These are phyloP conservation scores for Planiliza haematocheilus DNA, from an alignment of 2,113 vertebrate species.

Conservation along the genomic window DNA sequence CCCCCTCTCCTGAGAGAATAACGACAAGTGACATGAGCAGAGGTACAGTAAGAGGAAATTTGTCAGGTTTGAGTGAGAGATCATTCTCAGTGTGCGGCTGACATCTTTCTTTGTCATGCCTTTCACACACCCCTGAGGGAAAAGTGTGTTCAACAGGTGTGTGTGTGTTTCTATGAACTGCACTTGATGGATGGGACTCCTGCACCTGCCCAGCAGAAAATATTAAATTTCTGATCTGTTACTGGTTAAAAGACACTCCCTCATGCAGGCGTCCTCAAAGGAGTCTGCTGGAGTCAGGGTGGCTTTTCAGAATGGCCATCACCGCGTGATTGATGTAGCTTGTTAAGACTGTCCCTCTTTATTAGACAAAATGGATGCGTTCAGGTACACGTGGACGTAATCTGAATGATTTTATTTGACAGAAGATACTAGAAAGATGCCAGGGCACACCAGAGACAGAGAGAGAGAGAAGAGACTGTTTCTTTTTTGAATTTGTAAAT, in stretches of 20 bases:
- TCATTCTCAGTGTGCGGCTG: not conserved
- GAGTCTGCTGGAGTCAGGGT: constrained; percentile 36
- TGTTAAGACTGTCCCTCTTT: constrained; percentile 29
- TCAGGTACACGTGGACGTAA: constrained; percentile 7
- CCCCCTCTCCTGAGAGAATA: constrained; percentile 58
- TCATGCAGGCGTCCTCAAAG: constrained; percentile 55
- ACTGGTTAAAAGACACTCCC: constrained; percentile 21
- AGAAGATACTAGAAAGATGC: too few relatives aligned
- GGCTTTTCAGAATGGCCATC: constrained; percentile 46
- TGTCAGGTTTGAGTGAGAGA: constrained; percentile 24
- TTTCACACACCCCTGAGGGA: not conserved
- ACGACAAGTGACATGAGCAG: constrained; percentile 22
- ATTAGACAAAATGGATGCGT: constrained; percentile 33
- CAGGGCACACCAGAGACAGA: too few relatives aligned
- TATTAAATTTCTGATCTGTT: constrained; percentile 15
- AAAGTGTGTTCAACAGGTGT: constrained; percentile 43
- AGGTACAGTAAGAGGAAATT: constrained; percentile 8
- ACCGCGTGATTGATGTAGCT: constrained; percentile 35
- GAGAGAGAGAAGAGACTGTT: too few relatives aligned
- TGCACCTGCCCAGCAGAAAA: constrained; percentile 22
- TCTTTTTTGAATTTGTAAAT: too few relatives aligned
- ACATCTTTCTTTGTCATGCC: not conserved
- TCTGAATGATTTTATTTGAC: too few relatives aligned
- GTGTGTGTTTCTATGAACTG: constrained; percentile 26
- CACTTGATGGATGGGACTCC: constrained; percentile 28